Percentiles rank a stretch among this genome's conserved stretches.
These are phyloP conservation scores for Drosophila glabriapex DNA, from an alignment of 2,888 invertebrate genomes.

Conservation along the genomic window DNA sequence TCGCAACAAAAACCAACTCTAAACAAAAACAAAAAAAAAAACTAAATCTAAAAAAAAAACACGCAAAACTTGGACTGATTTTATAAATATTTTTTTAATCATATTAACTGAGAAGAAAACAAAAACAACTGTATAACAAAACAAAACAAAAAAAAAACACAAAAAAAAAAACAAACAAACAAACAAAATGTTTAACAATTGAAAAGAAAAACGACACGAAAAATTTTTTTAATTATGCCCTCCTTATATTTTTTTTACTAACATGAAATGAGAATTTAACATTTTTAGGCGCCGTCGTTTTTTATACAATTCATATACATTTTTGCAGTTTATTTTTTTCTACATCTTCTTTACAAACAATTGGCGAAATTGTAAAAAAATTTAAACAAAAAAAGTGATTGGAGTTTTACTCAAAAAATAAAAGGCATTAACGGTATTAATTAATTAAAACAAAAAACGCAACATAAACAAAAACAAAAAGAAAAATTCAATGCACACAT, in stretches of 20 bases:
- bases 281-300: slow-evolving; percentile 37
- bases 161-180: slow-evolving; percentile 40
- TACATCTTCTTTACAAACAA: slow-evolving; percentile 26
- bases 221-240: slow-evolving; percentile 62
- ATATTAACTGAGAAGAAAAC: slow-evolving; percentile 62
- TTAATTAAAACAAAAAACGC: slow-evolving; percentile 40
- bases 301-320: slow-evolving; percentile 27
- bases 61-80: slow-evolving; percentile 82
- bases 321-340: slow-evolving; percentile 25
- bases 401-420: slow-evolving; percentile 74
- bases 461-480: slow-evolving; percentile 21
- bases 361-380: slow-evolving; percentile 56
- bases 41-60: slow-evolving; percentile 46
- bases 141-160: slow-evolving; percentile 35
- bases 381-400: slow-evolving; percentile 69
- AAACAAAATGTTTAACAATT: slow-evolving; percentile 36
- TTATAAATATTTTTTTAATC: slow-evolving; percentile 78
- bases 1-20: slow-evolving; percentile 42
- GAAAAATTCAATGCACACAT: slow-evolving; percentile 27
- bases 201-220: slow-evolving; percentile 50
- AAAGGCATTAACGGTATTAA: slow-evolving; percentile 67
- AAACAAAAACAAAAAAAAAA: slow-evolving; percentile 24
- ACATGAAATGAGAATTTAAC: slow-evolving; percentile 43
- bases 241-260: slow-evolving; percentile 52
- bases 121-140: slow-evolving; percentile 52